A percentile compares a stretch with the other conserved stretches of the same genome.
Evolutionary conservation across 1,140 invertebrate genomes (phyloP).

Genomic region (Anadara kagoshimensis): DNA sequence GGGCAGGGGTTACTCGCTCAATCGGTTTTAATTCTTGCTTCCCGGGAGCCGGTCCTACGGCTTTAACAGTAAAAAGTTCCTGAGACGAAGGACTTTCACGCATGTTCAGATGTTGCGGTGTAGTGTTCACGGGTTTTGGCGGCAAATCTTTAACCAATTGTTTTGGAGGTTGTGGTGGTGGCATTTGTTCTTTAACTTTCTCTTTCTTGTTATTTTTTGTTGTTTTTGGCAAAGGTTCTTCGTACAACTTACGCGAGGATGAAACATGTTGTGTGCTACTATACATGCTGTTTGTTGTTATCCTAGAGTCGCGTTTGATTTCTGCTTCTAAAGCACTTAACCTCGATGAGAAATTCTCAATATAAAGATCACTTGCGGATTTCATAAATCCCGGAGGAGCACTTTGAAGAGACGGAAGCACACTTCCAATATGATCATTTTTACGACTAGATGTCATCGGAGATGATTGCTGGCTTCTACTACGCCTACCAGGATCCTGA

Average conservation of each 20-base stretch:
- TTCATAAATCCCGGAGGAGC: slow-evolving; percentile 37
- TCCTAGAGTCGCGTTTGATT: slow-evolving; percentile 51
- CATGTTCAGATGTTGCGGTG: slow-evolving; percentile 13
- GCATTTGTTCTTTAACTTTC: slow-evolving; percentile 24
- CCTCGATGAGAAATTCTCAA: slow-evolving; percentile 57
- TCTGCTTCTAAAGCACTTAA: slow-evolving; percentile 56
- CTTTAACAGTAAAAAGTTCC: slow-evolving; percentile 42
- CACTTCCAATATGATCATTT: slow-evolving; percentile 20
- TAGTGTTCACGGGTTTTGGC: slow-evolving; percentile 4
- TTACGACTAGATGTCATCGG: slow-evolving; percentile 16
- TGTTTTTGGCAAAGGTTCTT: neutral
- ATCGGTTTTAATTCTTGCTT: slow-evolving; percentile 50
- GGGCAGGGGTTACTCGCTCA: slow-evolving; percentile 54
- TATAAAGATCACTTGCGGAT: slow-evolving; percentile 54
- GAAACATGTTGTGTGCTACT: too few relatives aligned
- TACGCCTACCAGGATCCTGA: neutral
- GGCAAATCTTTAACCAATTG: slow-evolving; percentile 18
- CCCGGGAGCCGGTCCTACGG: slow-evolving; percentile 2
- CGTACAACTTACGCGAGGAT: slow-evolving; percentile 4
- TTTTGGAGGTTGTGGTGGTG: slow-evolving; percentile 23
- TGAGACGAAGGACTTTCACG: slow-evolving; percentile 23
- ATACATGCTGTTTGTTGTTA: slow-evolving; percentile 27
- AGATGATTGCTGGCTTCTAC: slow-evolving; percentile 10
- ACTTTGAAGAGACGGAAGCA: slow-evolving; percentile 29
- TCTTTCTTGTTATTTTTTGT: slow-evolving; percentile 2